Percentiles rank a stretch among this genome's conserved stretches.
These are phyloP conservation scores for Furcula furcula DNA, from an alignment of 2,888 invertebrate species.

Conservation along the genomic window DNA sequence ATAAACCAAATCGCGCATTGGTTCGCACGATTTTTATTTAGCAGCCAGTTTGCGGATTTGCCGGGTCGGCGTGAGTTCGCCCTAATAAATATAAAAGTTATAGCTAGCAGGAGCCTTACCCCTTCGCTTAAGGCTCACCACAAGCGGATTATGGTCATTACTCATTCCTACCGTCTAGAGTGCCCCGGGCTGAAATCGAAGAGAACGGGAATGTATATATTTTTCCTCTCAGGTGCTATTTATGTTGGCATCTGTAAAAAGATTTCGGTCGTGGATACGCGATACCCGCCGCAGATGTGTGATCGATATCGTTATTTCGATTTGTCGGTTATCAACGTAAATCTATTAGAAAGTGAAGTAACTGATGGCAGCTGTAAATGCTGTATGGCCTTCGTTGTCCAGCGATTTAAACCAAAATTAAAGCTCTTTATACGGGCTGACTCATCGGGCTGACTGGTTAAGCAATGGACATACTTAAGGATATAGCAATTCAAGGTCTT, in stretches of 20 bases:
- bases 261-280: conserved; percentile 25
- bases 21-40: conserved; percentile 45
- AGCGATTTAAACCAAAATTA: too few species aligned
- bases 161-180: conserved; percentile 75
- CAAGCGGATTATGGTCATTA: conserved; percentile 78
- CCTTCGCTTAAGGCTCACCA: conserved; percentile 76
- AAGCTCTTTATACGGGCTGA: too few species aligned
- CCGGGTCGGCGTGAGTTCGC: conserved; percentile 51
- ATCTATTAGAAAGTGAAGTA: conserved; percentile 13
- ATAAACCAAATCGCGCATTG: conserved; percentile 23
- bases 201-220: conserved; percentile 47
- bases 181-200: conserved; percentile 57
- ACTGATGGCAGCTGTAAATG: too few species aligned
- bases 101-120: conserved; percentile 70
- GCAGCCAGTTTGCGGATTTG: conserved; percentile 49
- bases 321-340: conserved; percentile 2
- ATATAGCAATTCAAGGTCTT: too few species aligned
- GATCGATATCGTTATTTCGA: neutral
- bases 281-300: neutral
- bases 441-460: too few species aligned
- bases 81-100: conserved; percentile 71
- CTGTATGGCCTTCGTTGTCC: too few species aligned
- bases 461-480: too few species aligned
- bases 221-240: conserved; percentile 50
- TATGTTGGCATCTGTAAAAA: conserved; percentile 20